Percentiles rank a stretch among this genome's conserved stretches.
Evolutionary conservation across 2,888 invertebrate species (phyloP).

Genomic region (Euclidia mi): DNA sequence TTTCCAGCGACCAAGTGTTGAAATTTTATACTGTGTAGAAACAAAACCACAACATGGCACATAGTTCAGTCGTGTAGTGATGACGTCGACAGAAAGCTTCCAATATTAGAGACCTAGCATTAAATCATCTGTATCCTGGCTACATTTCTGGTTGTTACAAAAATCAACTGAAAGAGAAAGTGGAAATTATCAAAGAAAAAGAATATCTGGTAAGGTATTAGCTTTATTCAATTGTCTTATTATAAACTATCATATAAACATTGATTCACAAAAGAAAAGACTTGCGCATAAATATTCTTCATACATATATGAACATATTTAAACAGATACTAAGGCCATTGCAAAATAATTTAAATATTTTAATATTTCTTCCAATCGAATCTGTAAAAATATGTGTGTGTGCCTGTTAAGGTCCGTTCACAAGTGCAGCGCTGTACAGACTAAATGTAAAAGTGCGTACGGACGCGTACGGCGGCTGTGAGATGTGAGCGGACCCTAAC

Average conservation of each 20-base stretch:
- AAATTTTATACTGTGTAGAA: too few species aligned
- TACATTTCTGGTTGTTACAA: too few species aligned
- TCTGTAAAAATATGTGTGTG: constrained; percentile 60
- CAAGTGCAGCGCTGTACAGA: constrained; percentile 8
- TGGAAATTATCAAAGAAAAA: constrained; percentile 28
- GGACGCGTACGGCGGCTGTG: not conserved
- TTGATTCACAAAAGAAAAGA: constrained; percentile 58
- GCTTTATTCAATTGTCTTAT: constrained; percentile 56
- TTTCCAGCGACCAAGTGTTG: too few species aligned
- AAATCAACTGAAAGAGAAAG: not conserved
- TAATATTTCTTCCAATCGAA: constrained; percentile 40
- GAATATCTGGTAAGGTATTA: constrained; percentile 56
- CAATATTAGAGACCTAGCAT: too few species aligned
- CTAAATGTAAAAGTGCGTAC: not conserved
- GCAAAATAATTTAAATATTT: constrained; percentile 41
- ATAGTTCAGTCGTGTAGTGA: not conserved
- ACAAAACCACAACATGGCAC: too few species aligned
- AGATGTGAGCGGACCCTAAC: constrained; percentile 27
- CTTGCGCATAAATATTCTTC: constrained; percentile 57
- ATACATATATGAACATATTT: constrained; percentile 46
- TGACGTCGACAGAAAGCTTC: too few species aligned
- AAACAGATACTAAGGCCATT: constrained; percentile 55
- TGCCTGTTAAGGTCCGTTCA: constrained; percentile 36
- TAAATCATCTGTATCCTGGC: too few species aligned
- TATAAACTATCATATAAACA: constrained; percentile 60